Base-by-base conservation (phyloP, 2,888 invertebrate genomes). In the Trachelus tabidus region DNA sequence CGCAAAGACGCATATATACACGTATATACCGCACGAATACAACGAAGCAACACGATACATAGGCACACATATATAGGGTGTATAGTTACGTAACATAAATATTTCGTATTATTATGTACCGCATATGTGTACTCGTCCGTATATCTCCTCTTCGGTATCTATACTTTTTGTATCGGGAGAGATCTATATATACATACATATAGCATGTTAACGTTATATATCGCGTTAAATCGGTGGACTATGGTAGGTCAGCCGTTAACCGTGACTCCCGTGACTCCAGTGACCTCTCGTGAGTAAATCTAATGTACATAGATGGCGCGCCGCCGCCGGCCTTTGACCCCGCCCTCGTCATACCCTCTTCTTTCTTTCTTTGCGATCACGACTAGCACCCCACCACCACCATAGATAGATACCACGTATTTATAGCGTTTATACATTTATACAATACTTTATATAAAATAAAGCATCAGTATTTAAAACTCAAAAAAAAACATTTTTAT, bases 371-470 rank as follows among this genome's bases (percentile, higher is more conserved):
- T 89, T 90, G 89, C 91, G 91, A 90, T 91, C 90, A 91, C 91
- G 90, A 91, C 89, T 91, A 91, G 91, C 91, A 91, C 90, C 90
- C 89, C 89, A 90, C 89, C 90, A 90, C 90, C 90, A 90, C 90
- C 89, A 90, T 91, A 91, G 91, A 91, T 91, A 91, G 91, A 91
- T 91, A 91, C 91, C 91, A 91, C 91, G 89, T 91, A 91, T 91
- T 91, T 91, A 90, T 91, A 91, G 91, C 90, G 90, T 91, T 91
- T 91, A 91, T 91, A 91, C 91, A 91, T 91, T 91, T 91, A 91
- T 91, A 91, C 90, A 91, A 91, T 91, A 91, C 90, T 91, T 91
- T 91, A 91, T 91, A 91, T 90, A 90, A 91, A 91, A 91, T 91
- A 91, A 91, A 91, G 91, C 91, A 91, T 91, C 91, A 91, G 91